phyloP scores from a whole-genome alignment of 2,113 vertebrate genomes.

The Turdus rufiventris region DNA sequence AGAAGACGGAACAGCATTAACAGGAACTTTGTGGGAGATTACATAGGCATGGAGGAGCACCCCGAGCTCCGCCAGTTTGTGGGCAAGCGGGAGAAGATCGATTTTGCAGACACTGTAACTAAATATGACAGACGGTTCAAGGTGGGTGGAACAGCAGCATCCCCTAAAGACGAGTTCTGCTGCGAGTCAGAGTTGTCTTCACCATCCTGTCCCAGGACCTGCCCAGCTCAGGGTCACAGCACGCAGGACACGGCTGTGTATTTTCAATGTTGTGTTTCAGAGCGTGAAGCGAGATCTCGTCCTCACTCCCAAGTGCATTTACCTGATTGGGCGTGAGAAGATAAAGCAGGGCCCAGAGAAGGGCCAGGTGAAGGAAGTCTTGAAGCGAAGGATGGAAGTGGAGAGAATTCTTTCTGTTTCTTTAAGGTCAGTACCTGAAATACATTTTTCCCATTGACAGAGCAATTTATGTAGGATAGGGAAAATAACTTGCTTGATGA shows the following conservation, averaged over 20 bases:
- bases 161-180: background rate
- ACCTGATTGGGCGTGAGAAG: constrained; percentile 94
- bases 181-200: background rate
- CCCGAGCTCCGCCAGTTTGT: constrained; percentile 93
- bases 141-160: constrained; percentile 64
- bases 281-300: constrained; percentile 91
- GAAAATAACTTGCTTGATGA: background rate
- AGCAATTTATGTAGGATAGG: background rate
- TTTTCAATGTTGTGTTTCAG: constrained; percentile 65
- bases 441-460: background rate
- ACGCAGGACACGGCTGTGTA: background rate
- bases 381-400: constrained; percentile 89
- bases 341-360: constrained; percentile 93
- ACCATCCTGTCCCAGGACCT: background rate
- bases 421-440: constrained; percentile 79
- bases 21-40: constrained; percentile 96
- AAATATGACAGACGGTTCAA: constrained; percentile 95
- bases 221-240: background rate
- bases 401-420: constrained; percentile 90
- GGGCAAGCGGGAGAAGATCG: constrained; percentile 92
- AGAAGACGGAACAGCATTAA: constrained; percentile 93
- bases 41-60: constrained; percentile 93
- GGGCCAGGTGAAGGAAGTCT: constrained; percentile 89
- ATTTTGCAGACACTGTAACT: constrained; percentile 92
- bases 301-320: constrained; percentile 90